Base-by-base conservation (phyloP, 2,888 invertebrate genomes). In the Campoplex nolae region DNA sequence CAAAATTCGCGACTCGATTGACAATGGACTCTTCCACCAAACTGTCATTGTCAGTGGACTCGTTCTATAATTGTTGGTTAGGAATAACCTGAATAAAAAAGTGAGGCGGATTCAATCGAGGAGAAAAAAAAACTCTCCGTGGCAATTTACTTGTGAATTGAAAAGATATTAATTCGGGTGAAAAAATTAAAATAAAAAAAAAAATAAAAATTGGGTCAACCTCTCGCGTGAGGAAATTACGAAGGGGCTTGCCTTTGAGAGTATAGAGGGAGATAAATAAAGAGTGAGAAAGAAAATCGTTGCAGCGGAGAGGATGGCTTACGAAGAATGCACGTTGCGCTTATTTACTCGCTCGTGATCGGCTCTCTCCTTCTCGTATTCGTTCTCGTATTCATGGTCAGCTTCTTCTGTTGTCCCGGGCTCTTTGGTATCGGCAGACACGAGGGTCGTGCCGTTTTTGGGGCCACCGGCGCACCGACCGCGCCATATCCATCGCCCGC, bases 291-390 rank as follows among this genome's bases (percentile, higher is more conserved):
- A 23, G 23, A 23, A 42, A 42, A 45, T 42, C 23, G 16, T 35
- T n/a, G 28, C 56, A 58, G 58, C 75, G 9, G 32, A 75, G 58
- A 81, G 83, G 76, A 87, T 89, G 86, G 86, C 86, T 45, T 58
- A 74, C 70, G 73, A 13, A 87, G 85, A 85, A 90, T 90, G 89
- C 84, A 86, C 83, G 78, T 85, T 76, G 88, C 88, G n/a, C 48
- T 89, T 76, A 85, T 90, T 80, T 90, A 90, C 83, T 82, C 84
- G 54, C 85, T 90, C 68, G 86, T 90, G 84, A 89, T 89, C 87
- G 89, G 88, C 32, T 67, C 62, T 48, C 78, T 89, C 65, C 86
- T 89, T 42, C 67, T 86, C 42, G n/a, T 73, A 48, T 88, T 87
- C 76, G 45, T 83, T 23, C 54, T 89, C 73, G 70, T 89, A 82